Evolutionary conservation across 2,888 invertebrate genomes (phyloP).

Genomic region (Empis stercorea): DNA sequence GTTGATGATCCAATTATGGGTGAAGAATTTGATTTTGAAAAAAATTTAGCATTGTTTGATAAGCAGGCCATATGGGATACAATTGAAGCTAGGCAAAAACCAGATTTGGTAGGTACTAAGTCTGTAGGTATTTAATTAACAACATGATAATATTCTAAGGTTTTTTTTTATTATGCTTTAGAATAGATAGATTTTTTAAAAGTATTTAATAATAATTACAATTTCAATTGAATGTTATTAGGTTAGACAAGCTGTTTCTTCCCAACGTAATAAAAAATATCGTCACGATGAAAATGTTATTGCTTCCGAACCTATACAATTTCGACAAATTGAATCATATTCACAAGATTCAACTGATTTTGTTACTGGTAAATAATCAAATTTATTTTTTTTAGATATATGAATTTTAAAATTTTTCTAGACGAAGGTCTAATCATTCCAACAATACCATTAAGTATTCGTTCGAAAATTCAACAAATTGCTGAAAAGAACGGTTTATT

Average conservation of each 20-base stretch:
- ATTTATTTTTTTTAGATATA: too few relatives aligned
- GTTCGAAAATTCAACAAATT: constrained; percentile 52
- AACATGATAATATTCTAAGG: too few relatives aligned
- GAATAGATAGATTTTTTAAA: too few relatives aligned
- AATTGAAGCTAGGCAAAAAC: constrained; percentile 47
- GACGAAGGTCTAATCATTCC: constrained; percentile 76
- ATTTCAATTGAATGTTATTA: constrained; percentile 2
- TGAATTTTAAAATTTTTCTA: constrained; percentile 8
- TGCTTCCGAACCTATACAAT: constrained; percentile 46
- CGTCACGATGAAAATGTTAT: constrained; percentile 82
- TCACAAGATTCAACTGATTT: constrained; percentile 27
- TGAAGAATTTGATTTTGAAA: constrained; percentile 88
- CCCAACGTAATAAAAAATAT: constrained; percentile 40
- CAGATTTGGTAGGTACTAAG: constrained; percentile 40
- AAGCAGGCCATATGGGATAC: constrained; percentile 70
- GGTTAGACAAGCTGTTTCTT: constrained; percentile 20
- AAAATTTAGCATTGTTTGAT: constrained; percentile 82
- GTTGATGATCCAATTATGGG: constrained; percentile 31
- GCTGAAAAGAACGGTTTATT: constrained; percentile 56
- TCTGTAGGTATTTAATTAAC: neutral
- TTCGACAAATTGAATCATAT: constrained; percentile 52
- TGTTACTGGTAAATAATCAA: constrained; percentile 32
- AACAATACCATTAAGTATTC: constrained; percentile 51
- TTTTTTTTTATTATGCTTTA: too few relatives aligned
- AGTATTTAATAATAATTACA: too few relatives aligned